These are phyloP conservation scores for Cephus runcator DNA, from an alignment of 2,888 invertebrate species.

Conservation along the genomic window DNA sequence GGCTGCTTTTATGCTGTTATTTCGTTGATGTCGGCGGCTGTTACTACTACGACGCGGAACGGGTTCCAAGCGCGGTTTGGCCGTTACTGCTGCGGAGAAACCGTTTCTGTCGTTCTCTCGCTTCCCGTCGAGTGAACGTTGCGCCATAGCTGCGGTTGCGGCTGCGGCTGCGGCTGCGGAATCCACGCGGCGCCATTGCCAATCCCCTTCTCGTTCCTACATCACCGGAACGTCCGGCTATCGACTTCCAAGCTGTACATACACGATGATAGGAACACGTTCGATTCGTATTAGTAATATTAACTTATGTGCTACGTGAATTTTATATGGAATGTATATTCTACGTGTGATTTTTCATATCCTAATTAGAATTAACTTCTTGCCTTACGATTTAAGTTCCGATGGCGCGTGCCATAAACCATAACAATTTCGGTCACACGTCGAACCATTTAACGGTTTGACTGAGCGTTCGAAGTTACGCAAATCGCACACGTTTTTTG, in stretches of 20 bases:
- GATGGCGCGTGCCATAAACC: no score
- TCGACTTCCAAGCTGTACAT: constrained; percentile 12
- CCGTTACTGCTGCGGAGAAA: constrained; percentile 54
- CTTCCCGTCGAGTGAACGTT: constrained; percentile 19
- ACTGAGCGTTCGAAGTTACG: no score
- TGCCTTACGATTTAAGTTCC: no score
- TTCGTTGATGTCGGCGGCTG: background rate
- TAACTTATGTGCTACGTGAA: background rate
- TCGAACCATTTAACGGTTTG: no score
- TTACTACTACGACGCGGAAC: constrained; percentile 15
- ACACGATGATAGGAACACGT: background rate
- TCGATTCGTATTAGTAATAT: background rate
- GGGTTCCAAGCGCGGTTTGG: constrained; percentile 36
- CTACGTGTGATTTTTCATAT: constrained; percentile 6
- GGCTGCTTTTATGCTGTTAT: background rate
- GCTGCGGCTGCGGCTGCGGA: constrained; percentile 56
- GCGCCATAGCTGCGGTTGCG: constrained; percentile 37
- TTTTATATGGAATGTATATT: constrained; percentile 2
- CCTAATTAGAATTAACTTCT: background rate
- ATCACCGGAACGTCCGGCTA: background rate
- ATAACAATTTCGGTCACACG: no score
- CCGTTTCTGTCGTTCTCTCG: constrained; percentile 24
- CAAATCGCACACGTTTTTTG: no score
- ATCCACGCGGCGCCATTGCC: constrained; percentile 50
- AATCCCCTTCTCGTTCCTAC: constrained; percentile 8